Evolutionary conservation across 2,888 invertebrate genomes (phyloP).

Genomic region (Philonicus albiceps): DNA sequence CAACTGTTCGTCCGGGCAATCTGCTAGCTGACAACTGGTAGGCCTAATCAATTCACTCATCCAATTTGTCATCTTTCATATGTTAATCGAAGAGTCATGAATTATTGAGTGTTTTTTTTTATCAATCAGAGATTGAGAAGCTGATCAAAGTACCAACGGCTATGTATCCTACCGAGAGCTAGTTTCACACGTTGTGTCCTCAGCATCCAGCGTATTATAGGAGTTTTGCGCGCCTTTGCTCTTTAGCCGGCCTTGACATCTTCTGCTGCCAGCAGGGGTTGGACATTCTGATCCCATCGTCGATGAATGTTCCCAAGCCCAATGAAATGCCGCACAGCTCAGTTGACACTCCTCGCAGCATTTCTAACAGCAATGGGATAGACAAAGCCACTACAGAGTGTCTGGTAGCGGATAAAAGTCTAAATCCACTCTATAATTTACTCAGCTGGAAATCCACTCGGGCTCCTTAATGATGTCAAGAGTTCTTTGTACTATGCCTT

Average conservation of each 20-base stretch:
- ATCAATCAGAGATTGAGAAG: not conserved
- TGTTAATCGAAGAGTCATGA: slow-evolving; percentile 45
- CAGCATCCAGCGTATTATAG: not conserved
- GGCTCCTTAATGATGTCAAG: slow-evolving; percentile 48
- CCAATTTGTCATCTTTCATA: slow-evolving; percentile 48
- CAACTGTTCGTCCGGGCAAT: slow-evolving; percentile 27
- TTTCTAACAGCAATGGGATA: slow-evolving; percentile 11
- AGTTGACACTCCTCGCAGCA: not conserved
- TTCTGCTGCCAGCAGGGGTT: slow-evolving; percentile 34
- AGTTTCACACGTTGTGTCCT: slow-evolving; percentile 14
- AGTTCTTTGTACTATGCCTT: slow-evolving; percentile 39
- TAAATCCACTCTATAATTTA: slow-evolving; percentile 47
- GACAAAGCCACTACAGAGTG: slow-evolving; percentile 47
- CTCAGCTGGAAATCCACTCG: slow-evolving; percentile 49
- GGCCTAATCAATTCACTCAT: slow-evolving; percentile 39
- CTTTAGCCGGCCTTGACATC: slow-evolving; percentile 40
- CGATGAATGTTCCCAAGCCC: not conserved
- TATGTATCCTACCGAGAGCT: slow-evolving; percentile 9
- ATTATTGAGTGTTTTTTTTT: slow-evolving; percentile 23
- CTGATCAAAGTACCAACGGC: not conserved
- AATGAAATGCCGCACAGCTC: not conserved
- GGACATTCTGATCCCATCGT: slow-evolving; percentile 31
- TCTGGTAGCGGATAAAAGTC: slow-evolving; percentile 45
- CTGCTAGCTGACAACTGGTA: slow-evolving; percentile 4
- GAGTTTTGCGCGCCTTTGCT: slow-evolving; percentile 42